Evolutionary conservation across 2,797 vertebrate species (phyloP).

Genomic region (Anabacerthia variegaticeps): DNA sequence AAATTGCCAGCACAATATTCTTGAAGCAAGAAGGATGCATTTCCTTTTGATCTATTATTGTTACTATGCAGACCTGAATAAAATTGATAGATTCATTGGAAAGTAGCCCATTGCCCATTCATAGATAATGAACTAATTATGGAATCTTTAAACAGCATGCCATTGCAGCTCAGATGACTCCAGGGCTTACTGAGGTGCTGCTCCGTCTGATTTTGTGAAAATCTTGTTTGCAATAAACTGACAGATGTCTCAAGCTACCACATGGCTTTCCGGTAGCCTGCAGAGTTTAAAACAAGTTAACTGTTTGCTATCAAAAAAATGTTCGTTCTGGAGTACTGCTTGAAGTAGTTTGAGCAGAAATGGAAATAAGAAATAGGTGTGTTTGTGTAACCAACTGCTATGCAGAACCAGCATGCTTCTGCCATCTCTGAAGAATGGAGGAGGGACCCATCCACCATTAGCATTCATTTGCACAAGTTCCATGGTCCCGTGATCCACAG

Average conservation of each 20-base stretch:
- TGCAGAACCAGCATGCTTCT: not conserved
- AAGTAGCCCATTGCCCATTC: not conserved
- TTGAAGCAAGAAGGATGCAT: not conserved
- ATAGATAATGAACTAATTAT: not conserved
- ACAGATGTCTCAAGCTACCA: not conserved
- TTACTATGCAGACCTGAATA: not conserved
- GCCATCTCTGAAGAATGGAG: not conserved
- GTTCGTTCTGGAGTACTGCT: not conserved
- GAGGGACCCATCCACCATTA: not conserved
- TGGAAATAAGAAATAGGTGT: not conserved
- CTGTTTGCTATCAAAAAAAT: not conserved
- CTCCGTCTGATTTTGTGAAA: not conserved
- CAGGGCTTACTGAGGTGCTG: not conserved
- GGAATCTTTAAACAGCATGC: not conserved
- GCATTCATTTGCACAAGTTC: not conserved
- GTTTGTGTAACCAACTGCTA: not conserved
- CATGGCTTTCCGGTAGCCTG: not conserved
- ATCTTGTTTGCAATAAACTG: conserved; percentile 10
- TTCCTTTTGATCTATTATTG: conserved; percentile 35
- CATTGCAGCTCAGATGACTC: not conserved
- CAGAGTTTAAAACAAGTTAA: conserved; percentile 19
- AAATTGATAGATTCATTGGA: conserved; percentile 30
- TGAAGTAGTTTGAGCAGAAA: conserved; percentile 35
- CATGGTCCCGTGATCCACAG: not conserved
- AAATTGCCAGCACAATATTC: not conserved